Percentiles rank a stretch among this genome's conserved stretches.
Evolutionary conservation across 2,797 vertebrate species (phyloP).

Genomic region (Aplochiton taeniatus): DNA sequence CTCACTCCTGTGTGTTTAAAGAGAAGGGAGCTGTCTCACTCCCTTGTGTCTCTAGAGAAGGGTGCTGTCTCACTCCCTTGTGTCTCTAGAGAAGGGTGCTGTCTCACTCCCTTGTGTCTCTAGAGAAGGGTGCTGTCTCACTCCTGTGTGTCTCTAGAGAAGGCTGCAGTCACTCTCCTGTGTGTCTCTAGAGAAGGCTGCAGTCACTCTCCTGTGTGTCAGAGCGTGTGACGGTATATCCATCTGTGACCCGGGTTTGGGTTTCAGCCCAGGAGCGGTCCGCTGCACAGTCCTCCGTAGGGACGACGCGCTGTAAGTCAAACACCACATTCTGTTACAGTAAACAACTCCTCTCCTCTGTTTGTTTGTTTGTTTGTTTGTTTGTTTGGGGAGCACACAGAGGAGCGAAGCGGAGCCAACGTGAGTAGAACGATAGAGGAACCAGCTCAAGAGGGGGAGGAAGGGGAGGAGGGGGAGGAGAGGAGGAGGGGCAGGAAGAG

Average conservation of each 20-base stretch:
- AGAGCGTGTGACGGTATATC: conserved; percentile 31
- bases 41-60: background rate
- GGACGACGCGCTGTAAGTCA: conserved; percentile 95
- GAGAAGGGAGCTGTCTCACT: background rate
- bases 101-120: too few species aligned
- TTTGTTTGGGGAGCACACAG: conserved; percentile 35
- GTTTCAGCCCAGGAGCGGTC: conserved; percentile 89
- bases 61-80: background rate
- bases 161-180: background rate
- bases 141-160: background rate
- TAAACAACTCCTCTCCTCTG: conserved; percentile 67
- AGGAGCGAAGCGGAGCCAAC: conserved; percentile 22
- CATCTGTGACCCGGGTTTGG: conserved; percentile 21
- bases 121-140: too few species aligned
- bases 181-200: background rate
- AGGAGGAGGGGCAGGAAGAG: conserved; percentile 59
- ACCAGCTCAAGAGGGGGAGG: conserved; percentile 46
- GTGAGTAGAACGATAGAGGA: conserved; percentile 40
- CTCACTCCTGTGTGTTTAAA: background rate
- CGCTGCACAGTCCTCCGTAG: conserved; percentile 85
- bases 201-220: background rate
- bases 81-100: too few species aligned
- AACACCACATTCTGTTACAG: conserved; percentile 94
- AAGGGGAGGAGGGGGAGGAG: conserved; percentile 57
- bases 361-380: background rate